Evolutionary conservation across 2,113 vertebrate genomes (phyloP).

Genomic region (Mobula hypostoma): DNA sequence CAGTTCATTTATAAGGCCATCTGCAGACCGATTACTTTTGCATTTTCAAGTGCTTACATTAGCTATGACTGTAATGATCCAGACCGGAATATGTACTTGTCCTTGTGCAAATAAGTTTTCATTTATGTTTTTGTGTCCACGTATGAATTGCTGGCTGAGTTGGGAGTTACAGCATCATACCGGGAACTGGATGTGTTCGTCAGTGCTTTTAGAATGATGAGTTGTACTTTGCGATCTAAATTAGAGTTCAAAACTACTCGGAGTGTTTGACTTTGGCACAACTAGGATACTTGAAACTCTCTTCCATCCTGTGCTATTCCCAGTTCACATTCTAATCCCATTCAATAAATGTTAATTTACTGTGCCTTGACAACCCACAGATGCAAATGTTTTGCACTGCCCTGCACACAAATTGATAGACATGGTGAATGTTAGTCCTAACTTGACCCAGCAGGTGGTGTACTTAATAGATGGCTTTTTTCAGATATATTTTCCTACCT

Average conservation of each 20-base stretch:
- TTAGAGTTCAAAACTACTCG: background rate
- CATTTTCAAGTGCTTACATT: background rate
- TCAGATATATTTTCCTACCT: background rate
- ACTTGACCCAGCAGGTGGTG: constrained; percentile 22
- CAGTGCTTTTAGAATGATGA: background rate
- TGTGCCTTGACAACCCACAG: background rate
- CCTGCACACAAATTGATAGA: background rate
- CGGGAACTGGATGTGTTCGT: background rate
- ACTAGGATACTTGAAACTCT: background rate
- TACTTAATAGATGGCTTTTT: background rate
- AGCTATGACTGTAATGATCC: background rate
- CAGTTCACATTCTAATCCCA: background rate
- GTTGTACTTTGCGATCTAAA: background rate
- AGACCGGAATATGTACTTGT: background rate
- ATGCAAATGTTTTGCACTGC: background rate
- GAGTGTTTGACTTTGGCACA: constrained; percentile 3
- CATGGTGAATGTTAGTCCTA: background rate
- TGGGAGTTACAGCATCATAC: background rate
- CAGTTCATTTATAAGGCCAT: constrained; percentile 24
- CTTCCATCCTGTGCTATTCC: background rate
- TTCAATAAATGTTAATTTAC: background rate
- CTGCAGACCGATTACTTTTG: background rate
- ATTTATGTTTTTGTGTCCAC: background rate
- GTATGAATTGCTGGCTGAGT: background rate
- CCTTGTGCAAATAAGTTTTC: background rate